These are phyloP conservation scores for Microchirus variegatus DNA, from an alignment of 2,797 vertebrate species.

Conservation along the genomic window DNA sequence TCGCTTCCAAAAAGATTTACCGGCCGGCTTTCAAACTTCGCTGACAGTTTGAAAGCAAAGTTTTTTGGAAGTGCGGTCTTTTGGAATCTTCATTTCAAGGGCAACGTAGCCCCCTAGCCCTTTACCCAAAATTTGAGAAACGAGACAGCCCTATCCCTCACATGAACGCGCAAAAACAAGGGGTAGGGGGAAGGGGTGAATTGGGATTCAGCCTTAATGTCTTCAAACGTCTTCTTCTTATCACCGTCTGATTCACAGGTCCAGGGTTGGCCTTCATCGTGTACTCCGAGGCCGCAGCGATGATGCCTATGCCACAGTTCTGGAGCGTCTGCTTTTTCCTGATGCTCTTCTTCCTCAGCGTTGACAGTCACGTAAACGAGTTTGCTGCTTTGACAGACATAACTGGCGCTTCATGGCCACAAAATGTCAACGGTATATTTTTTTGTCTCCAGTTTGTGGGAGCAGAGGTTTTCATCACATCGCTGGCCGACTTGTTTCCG, in stretches of 20 bases:
- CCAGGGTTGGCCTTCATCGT: slow-evolving; percentile 68
- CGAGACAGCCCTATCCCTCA: no score
- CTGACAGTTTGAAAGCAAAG: no score
- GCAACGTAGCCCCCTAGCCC: no score
- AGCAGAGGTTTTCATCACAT: slow-evolving; percentile 50
- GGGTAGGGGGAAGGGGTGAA: no score
- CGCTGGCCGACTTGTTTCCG: slow-evolving; percentile 53
- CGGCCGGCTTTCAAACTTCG: no score
- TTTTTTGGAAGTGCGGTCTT: no score
- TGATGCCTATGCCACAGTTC: slow-evolving; percentile 69
- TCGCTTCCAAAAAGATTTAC: no score
- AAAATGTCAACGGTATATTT: neutral
- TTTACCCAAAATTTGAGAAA: no score
- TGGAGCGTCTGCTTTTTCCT: slow-evolving; percentile 72
- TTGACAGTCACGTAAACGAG: slow-evolving; percentile 84
- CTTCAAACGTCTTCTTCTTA: neutral
- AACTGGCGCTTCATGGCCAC: no score
- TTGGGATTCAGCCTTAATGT: no score
- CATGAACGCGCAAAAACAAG: no score
- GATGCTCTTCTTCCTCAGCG: slow-evolving; percentile 71
- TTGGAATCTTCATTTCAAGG: no score
- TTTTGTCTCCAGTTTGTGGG: slow-evolving; percentile 53
- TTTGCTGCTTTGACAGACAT: neutral
- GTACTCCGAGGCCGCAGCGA: slow-evolving; percentile 72
- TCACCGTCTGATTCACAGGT: slow-evolving; percentile 36